Evolutionary conservation across 2,797 vertebrate species (phyloP).

Genomic region (Lutjanus argentimaculatus): DNA sequence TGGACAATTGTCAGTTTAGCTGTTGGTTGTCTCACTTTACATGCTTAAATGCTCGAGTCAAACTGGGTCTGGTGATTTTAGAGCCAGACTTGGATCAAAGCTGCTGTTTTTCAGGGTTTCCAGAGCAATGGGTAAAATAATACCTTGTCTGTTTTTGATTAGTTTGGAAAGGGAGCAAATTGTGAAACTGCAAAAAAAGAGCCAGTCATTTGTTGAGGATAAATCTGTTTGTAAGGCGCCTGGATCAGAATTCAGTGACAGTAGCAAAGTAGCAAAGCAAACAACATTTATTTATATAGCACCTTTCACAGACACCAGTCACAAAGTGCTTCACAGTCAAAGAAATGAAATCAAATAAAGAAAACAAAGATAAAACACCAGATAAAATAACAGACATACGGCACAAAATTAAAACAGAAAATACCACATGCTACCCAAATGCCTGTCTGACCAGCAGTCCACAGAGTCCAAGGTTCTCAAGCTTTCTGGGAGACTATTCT

Average conservation of each 20-base stretch:
- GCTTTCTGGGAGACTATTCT: no score
- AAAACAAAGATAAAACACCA: no score
- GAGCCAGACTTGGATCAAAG: conserved; percentile 5
- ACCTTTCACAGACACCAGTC: no score
- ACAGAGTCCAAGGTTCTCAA: no score
- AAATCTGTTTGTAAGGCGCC: neutral
- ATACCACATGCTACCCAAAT: no score
- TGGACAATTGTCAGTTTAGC: conserved; percentile 1
- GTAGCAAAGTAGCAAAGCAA: neutral
- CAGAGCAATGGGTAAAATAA: neutral
- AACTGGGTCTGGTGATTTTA: conserved; percentile 6
- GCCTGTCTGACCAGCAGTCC: no score
- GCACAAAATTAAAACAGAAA: no score
- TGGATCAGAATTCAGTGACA: neutral
- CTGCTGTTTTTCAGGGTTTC: neutral
- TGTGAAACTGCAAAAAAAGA: neutral
- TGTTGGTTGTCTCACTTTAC: conserved; percentile 9
- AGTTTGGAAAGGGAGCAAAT: neutral
- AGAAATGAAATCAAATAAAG: no score
- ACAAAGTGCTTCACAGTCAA: no score
- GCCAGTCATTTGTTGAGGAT: neutral
- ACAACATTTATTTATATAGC: no score
- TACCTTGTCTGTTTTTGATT: neutral
- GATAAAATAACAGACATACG: no score
- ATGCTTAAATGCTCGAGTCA: conserved; percentile 24